phyloP scores from a whole-genome alignment of 2,113 vertebrate genomes.

The Megaceryle torquata region DNA sequence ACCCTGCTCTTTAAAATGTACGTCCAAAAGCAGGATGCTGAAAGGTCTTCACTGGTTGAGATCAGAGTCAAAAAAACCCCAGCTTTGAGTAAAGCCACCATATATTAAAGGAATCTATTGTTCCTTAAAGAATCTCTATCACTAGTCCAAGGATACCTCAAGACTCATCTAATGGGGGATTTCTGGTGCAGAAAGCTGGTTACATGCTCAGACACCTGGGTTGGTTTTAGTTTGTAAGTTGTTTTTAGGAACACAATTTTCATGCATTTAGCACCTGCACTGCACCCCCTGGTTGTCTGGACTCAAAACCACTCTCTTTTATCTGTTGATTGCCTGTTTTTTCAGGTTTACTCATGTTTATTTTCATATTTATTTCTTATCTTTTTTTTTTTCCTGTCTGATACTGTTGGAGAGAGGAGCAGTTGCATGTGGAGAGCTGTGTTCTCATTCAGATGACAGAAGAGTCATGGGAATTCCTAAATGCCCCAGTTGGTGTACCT shows the following conservation, averaged over 20 bases:
- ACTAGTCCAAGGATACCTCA: neutral
- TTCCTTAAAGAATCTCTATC: neutral
- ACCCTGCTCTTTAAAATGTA: neutral
- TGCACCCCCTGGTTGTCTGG: neutral
- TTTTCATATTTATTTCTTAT: neutral
- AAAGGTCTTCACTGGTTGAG: neutral
- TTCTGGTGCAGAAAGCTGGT: neutral
- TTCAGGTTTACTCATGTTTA: neutral
- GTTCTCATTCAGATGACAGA: neutral
- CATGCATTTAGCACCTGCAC: neutral
- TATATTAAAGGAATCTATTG: neutral
- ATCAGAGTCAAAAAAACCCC: neutral
- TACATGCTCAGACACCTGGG: neutral
- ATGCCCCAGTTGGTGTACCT: neutral
- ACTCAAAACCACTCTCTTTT: neutral
- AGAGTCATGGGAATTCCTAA: neutral
- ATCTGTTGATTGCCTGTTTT: neutral
- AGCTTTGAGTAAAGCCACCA: neutral
- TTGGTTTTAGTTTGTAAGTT: neutral
- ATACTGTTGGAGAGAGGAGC: neutral
- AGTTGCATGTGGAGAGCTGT: neutral
- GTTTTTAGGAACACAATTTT: neutral
- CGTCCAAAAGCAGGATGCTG: neutral
- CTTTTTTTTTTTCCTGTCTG: neutral
- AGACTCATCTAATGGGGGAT: neutral